These are phyloP conservation scores for Pygocentrus nattereri DNA, from an alignment of 2,797 vertebrate genomes.

Conservation along the genomic window DNA sequence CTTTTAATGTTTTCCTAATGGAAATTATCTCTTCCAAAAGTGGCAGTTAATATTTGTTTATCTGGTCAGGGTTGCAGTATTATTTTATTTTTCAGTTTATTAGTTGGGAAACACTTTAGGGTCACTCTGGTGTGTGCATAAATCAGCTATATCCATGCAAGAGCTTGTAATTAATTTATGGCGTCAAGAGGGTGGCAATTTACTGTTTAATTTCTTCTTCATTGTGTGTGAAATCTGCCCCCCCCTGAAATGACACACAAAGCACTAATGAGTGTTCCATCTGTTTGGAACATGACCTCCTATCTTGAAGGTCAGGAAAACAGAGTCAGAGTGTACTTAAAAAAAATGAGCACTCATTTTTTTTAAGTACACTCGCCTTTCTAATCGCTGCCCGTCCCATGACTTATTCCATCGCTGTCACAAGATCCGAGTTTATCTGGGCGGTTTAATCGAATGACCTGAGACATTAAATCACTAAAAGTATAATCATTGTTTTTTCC, in stretches of 20 bases:
- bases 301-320: slow-evolving; percentile 51
- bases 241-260: slow-evolving; percentile 52
- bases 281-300: slow-evolving; percentile 54
- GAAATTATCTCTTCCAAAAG: not conserved
- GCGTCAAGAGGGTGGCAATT: slow-evolving; percentile 54
- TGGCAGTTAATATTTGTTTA: not conserved
- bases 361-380: slow-evolving; percentile 5
- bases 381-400: slow-evolving; percentile 31
- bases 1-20: not conserved
- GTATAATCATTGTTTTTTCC: slow-evolving; percentile 54
- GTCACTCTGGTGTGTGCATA: slow-evolving; percentile 53
- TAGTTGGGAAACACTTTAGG: slow-evolving; percentile 48
- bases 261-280: slow-evolving; percentile 58
- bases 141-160: slow-evolving; percentile 34
- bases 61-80: slow-evolving; percentile 20
- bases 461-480: slow-evolving; percentile 56
- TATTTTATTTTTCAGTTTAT: slow-evolving; percentile 56
- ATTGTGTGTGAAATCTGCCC: slow-evolving; percentile 51
- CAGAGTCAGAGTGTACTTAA: too few relatives aligned
- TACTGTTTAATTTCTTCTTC: slow-evolving; percentile 58
- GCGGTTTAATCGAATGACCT: slow-evolving; percentile 49
- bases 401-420: slow-evolving; percentile 52
- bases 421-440: slow-evolving; percentile 36
- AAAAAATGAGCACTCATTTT: slow-evolving; percentile 17
- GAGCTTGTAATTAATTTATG: slow-evolving; percentile 62